These are phyloP conservation scores for Misgurnus anguillicaudatus DNA, from an alignment of 2,113 vertebrate genomes.

Conservation along the genomic window DNA sequence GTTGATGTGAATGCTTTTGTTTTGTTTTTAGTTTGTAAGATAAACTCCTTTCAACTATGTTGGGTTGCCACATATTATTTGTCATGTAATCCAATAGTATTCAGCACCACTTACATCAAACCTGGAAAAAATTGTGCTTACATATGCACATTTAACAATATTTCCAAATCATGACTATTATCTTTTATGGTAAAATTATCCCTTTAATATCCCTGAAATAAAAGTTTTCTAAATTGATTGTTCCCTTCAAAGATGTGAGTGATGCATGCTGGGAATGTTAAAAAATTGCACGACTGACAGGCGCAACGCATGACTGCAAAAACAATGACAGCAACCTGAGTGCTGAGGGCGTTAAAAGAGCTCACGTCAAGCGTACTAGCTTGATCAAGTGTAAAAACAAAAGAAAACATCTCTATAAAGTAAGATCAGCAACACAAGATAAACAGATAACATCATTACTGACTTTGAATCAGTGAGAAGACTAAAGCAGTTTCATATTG, in stretches of 20 bases:
- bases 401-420: not conserved
- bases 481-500: not conserved
- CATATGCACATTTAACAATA: too few species aligned
- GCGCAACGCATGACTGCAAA: not conserved
- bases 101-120: too few species aligned
- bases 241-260: not conserved
- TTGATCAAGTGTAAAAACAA: not conserved
- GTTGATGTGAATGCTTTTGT: too few species aligned
- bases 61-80: too few species aligned
- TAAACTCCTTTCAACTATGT: too few species aligned
- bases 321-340: conserved; percentile 26
- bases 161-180: too few species aligned
- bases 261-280: conserved; percentile 19
- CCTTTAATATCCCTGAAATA: too few species aligned
- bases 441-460: too few species aligned
- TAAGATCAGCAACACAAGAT: not conserved
- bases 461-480: not conserved
- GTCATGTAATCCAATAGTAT: too few species aligned
- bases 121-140: too few species aligned
- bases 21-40: too few species aligned
- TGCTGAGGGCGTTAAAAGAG: not conserved
- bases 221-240: not conserved
- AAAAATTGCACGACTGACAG: not conserved
- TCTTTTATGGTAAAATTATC: too few species aligned
- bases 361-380: not conserved